Base-by-base conservation (phyloP, 2,888 invertebrate species). In the Andrena bucephala region DNA sequence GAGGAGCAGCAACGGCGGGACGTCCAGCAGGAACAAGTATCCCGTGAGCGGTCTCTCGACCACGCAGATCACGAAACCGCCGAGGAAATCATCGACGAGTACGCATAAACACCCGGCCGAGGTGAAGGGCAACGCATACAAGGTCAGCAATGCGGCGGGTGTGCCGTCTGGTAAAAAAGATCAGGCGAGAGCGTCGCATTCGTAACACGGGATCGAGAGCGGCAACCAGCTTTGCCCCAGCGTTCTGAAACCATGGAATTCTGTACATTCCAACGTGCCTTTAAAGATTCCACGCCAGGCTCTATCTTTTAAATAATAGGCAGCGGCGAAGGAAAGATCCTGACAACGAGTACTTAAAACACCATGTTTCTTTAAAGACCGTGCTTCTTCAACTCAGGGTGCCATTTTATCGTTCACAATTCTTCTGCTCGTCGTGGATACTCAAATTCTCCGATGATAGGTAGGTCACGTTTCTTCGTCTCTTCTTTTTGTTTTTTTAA, bases 51-150 rank as follows among this genome's bases (percentile, higher is more conserved):
- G 96, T 86, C 94, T 96, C 87, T 95, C 95, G 76, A 95, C 95
- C 72, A 95, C 95, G 59, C 95, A 95, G 88, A 95, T 95, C 76
- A 94, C 95, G 50, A 96, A 96, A 88, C 94, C 95, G 24, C 94
- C 94, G 57, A 95, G 96, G 68, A 96, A 96, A 90, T 93, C 94
- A 66, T 94, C 95, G 10, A 94, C 95, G 33, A 95, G 95, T 87
- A 92, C 91, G 8, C 96, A 96, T 92, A 95, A 97, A 90, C 97
- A 97, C 95, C 97, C 97, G 77, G 96, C 97, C 87, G 97, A 97
- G 92, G 96, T 96, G 92, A 88, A 88, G 73, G 87, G 85, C 20
- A 88, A 76, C 70, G 79, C 87, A 42, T 88, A 85, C 59, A 90
- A 90, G 83, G 77, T 90, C 31, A 78, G 83, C 48, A 71, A 89